Evolutionary conservation across 1,140 invertebrate genomes (phyloP), one percentile per base, ranked within the genome.

Genomic region (Elysia chlorotica): DNA sequence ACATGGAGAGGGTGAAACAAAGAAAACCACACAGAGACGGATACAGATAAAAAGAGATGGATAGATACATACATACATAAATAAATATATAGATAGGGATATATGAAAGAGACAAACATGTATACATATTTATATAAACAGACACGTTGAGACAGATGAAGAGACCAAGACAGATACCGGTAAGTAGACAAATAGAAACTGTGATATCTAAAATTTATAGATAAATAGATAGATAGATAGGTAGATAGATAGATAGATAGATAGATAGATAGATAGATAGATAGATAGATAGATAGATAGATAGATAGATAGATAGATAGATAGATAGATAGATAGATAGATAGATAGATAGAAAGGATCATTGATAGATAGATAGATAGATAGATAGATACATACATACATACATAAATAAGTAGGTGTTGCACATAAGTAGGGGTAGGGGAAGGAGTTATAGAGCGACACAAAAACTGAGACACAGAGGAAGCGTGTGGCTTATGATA

Each of bases 61-160:
- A 10, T 62, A 62, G 5, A 48, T 23, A 67, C 54, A 67, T 53
- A 67, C 30, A 67, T 67, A 69, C 25, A 69, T 56, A 56, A 35
- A 56, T 56, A 54, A n/a, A 66, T 41, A 41, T 28, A 66, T 48
- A 41, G 30, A 66, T 30, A 41, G 30, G 53, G 23, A 41, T 30
- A 66, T 48, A 66, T 48, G n/a, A 66, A 21, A 65, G 25, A 65
- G 25, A 65, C 35, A 65, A 25, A 65, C 35, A 65, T 38, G 41
- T 38, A 65, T 38, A 65, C 35, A 65, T 38, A 65, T 38, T 37
- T 38, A 65, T 21, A 36, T 38, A 35, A 25, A 36, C 35, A 65
- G 25, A 36, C 35, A 65, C 21, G 1, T 38, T 37, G 17, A 23
- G 10, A n/a, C n/a, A 10, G 10, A 48, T n/a, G 41, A 14, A 14